Evolutionary conservation across 35 echinoderm and acorn worm species (phyloP).

Genomic region (Diadema setosum): DNA sequence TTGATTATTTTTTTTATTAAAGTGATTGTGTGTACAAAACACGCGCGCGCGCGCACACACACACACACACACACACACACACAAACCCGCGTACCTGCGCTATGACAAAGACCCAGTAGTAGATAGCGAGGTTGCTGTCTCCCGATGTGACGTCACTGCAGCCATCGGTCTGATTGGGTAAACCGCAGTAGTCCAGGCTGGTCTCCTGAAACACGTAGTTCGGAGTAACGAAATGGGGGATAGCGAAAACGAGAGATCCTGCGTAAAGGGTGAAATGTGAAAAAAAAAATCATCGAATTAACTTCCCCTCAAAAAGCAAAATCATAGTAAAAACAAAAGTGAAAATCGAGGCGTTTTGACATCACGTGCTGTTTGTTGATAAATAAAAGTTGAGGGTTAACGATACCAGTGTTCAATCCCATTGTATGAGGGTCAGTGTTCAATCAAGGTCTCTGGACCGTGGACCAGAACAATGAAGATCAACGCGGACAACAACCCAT

Average conservation of each 20-base stretch:
- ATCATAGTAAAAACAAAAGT: neutral
- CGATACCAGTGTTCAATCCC: neutral
- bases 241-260: conserved; percentile 71
- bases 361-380: neutral
- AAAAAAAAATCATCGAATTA: neutral
- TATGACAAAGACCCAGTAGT: conserved; percentile 88
- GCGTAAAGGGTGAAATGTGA: neutral
- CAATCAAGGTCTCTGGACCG: too few species aligned
- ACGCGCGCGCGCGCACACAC: neutral
- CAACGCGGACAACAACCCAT: too few species aligned
- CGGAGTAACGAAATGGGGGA: conserved; percentile 77
- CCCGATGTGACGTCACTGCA: neutral
- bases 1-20: neutral
- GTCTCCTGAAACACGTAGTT: conserved; percentile 52
- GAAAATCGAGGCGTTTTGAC: neutral
- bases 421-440: neutral
- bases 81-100: conserved; percentile 39
- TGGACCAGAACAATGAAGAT: too few species aligned
- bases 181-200: conserved; percentile 56
- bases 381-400: neutral
- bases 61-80: neutral
- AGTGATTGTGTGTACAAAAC: neutral
- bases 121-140: conserved; percentile 13
- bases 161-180: conserved; percentile 1
- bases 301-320: neutral